Percentiles rank a stretch among this genome's conserved stretches.
These are phyloP conservation scores for Taurulus bubalis DNA, from an alignment of 2,113 vertebrate genomes.

Conservation along the genomic window DNA sequence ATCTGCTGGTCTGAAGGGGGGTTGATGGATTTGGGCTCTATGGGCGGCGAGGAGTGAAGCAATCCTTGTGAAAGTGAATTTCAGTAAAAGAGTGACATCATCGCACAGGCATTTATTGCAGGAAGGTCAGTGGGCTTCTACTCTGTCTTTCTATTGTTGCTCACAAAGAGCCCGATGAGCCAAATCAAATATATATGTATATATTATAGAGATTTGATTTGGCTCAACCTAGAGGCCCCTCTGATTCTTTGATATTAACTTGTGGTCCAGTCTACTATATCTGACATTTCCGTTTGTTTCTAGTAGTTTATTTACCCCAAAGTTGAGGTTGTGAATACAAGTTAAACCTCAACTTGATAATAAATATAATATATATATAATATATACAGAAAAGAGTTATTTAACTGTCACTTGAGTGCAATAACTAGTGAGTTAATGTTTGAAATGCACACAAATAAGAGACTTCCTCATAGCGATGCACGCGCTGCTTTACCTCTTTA, in stretches of 20 bases:
- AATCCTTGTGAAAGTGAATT: slow-evolving; percentile 26
- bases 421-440: neutral
- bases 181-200: neutral
- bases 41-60: neutral
- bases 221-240: no score
- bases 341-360: neutral
- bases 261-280: neutral
- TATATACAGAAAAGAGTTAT: neutral
- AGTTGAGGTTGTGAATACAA: neutral
- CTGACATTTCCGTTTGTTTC: neutral
- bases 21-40: slow-evolving; percentile 1
- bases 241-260: neutral
- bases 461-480: slow-evolving; percentile 26
- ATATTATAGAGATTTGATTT: neutral
- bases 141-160: slow-evolving; percentile 27
- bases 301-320: neutral
- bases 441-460: neutral
- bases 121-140: slow-evolving; percentile 36
- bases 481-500: neutral
- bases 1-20: neutral
- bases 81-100: slow-evolving; percentile 60
- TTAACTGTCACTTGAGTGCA: neutral
- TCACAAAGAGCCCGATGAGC: slow-evolving; percentile 8
- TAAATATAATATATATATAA: no score
- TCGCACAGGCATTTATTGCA: slow-evolving; percentile 53